These are phyloP conservation scores for Metallyticus violacea DNA, from an alignment of 2,888 invertebrate genomes.

Conservation along the genomic window DNA sequence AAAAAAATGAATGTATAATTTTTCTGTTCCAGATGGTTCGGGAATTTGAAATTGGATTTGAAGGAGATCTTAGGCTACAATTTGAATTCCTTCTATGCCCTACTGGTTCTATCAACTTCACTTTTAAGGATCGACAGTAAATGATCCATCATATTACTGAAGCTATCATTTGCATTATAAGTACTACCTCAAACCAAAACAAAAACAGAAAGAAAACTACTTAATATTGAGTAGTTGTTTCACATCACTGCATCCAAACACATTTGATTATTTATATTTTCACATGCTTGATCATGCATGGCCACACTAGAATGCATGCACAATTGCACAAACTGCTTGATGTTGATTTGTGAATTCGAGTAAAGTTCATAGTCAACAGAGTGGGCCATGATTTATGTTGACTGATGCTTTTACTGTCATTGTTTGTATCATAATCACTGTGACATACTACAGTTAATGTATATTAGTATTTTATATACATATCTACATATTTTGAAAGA, in stretches of 20 bases:
- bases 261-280: background rate
- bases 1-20: background rate
- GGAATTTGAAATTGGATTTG: constrained; percentile 67
- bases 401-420: background rate
- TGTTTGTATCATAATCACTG: background rate
- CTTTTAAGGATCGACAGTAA: constrained; percentile 49
- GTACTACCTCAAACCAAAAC: background rate
- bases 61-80: constrained; percentile 67
- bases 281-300: background rate
- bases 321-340: no score
- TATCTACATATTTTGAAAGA: background rate
- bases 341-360: no score
- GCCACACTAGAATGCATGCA: no score
- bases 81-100: constrained; percentile 82
- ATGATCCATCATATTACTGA: background rate
- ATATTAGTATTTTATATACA: background rate
- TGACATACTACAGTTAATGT: background rate
- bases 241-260: background rate
- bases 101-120: constrained; percentile 67
- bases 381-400: background rate
- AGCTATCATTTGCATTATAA: background rate
- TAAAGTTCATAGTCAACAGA: background rate
- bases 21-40: constrained; percentile 58
- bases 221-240: background rate
- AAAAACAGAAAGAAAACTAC: background rate